A percentile compares a stretch with the other conserved stretches of the same genome.
Evolutionary conservation across 2,113 vertebrate species (phyloP).

Genomic region (Morone saxatilis): DNA sequence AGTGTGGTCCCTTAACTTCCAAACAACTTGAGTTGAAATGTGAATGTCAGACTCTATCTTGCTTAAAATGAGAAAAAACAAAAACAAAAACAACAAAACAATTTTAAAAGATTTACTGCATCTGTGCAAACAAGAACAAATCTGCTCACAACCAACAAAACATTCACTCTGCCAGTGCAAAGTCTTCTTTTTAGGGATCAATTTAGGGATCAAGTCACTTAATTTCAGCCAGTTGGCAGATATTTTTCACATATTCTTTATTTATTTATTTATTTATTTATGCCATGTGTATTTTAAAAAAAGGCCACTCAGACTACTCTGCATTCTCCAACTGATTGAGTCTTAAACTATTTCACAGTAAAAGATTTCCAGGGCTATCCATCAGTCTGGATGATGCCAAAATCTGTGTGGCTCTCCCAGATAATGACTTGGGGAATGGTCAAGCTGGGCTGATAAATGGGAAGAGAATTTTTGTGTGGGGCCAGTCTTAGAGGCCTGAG

Average conservation of each 20-base stretch:
- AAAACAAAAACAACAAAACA: no score
- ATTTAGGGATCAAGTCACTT: not conserved
- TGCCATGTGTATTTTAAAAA: not conserved
- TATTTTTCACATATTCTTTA: not conserved
- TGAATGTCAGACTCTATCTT: not conserved
- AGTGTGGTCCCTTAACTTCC: not conserved
- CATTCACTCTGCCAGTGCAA: not conserved
- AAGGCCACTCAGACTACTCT: not conserved
- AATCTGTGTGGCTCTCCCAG: conserved; percentile 22
- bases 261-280: not conserved
- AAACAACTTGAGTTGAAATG: not conserved
- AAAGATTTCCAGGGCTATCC: conserved; percentile 6
- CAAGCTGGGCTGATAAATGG: conserved; percentile 28
- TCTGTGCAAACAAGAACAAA: not conserved
- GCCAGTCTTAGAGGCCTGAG: not conserved
- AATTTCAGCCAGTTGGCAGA: not conserved
- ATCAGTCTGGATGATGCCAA: conserved; percentile 25
- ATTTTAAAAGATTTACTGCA: not conserved
- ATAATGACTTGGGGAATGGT: conserved; percentile 41
- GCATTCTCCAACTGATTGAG: conserved; percentile 16
- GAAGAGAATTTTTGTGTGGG: not conserved
- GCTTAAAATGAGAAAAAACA: not conserved
- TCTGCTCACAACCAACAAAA: not conserved
- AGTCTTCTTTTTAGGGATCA: no score
- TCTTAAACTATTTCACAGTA: conserved; percentile 7